phyloP scores from a whole-genome alignment of 1,140 invertebrate species.

The Drosophila chauvacae region DNA sequence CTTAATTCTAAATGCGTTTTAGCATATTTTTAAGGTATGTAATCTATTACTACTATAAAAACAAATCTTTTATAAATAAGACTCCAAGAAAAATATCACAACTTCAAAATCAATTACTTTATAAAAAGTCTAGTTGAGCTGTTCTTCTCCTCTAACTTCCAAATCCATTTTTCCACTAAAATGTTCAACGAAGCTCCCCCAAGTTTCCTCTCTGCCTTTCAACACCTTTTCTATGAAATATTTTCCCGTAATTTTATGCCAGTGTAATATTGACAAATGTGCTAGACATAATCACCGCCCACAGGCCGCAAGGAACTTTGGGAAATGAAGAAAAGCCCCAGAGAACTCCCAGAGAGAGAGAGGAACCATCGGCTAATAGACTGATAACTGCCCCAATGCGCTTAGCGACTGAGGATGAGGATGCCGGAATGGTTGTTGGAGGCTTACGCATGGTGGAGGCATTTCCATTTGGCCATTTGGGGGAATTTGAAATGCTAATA shows the following conservation, averaged over 20 bases:
- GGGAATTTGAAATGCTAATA: conserved; percentile 74
- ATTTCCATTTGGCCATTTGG: conserved; percentile 54
- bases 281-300: conserved; percentile 37
- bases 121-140: neutral
- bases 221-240: neutral
- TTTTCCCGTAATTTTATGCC: neutral
- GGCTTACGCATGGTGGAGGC: conserved; percentile 72
- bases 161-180: neutral
- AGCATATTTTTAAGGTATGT: neutral
- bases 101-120: neutral
- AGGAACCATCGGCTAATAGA: conserved; percentile 59
- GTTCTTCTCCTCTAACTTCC: too few species aligned
- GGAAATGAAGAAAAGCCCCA: neutral
- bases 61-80: too few species aligned
- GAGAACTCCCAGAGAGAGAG: conserved; percentile 12
- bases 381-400: conserved; percentile 76
- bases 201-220: neutral
- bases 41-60: too few species aligned
- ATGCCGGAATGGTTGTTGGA: neutral
- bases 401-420: conserved; percentile 34
- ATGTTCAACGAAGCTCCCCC: neutral
- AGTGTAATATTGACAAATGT: conserved; percentile 36
- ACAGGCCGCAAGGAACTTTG: conserved; percentile 16
- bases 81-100: neutral
- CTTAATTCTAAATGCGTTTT: neutral